Evolutionary conservation across 1,140 invertebrate species (phyloP), one percentile per base, ranked within the genome.

Genomic region (Drosophila busckii): DNA sequence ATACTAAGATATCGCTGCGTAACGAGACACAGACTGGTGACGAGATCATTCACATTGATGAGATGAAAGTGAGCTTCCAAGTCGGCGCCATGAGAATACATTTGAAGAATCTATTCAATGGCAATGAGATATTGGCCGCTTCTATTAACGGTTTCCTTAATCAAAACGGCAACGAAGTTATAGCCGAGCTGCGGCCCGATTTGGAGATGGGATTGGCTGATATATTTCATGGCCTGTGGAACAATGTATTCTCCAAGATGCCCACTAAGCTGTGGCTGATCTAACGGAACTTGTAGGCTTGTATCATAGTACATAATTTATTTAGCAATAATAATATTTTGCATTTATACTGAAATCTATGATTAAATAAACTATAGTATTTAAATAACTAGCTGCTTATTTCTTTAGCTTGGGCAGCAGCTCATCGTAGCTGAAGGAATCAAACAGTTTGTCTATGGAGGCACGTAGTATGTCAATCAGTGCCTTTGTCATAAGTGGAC

Each of bases 131-230:
- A 40, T 66, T 90, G 40, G 89, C 75, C 2, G 65, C 84, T 4
- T 87, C 86, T 1, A 87, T 87, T 5, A 86, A 87, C 31, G 50
- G 67, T 56, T 95, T 96, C 82, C 88, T 95, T 7, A 96, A 96
- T 88, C 93, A 94, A 73, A 95, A 96, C 69, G 91, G 93, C 0
- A 92, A 93, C 15, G 94, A 95, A 78, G 94, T 96, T 26, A 94
- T 96, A 31, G 91, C 93, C 12, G 94, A 95, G 86, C 93, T 96
- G 91, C 90, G 93, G 84, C 93, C 94, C 1, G 94, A 94, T 2
- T 93, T 94, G 0, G 91, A 92, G 2, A 76, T 89, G 3, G 92
- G 93, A 46, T 92, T 95, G 55, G 92, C 92, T 0, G 93, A 93
- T 68, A 93, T 95, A 67, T 95, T 95, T 87, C 92, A 93, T 70